Evolutionary conservation across 2,888 invertebrate species (phyloP), one percentile per base, ranked within the genome.

Genomic region (Brachyopa scutellaris): DNA sequence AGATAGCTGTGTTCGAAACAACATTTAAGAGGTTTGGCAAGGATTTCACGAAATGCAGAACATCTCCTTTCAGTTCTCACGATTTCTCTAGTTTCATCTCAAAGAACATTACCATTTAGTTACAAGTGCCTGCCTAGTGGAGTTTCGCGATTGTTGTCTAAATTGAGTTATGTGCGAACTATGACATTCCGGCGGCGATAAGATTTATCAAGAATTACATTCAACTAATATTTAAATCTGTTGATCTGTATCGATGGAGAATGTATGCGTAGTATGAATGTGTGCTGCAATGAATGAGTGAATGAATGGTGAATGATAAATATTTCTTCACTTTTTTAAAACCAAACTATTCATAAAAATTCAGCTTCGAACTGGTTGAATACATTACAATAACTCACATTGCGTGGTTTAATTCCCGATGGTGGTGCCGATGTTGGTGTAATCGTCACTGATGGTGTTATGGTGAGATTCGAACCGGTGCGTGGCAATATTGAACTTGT

Each of bases 391-490:
- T 88, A 89, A 89, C 90, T 90, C 90, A 90, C 91, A 90, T 91
- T 90, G 88, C 91, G 90, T 88, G 89, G 88, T 88, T 90, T 91
- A 85, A 89, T 86, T 87, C 90, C 90, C 85, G 89, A 89, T 36
- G 93, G 92, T 78, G 94, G 95, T 62, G 94, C 94, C 19, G 94
- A 94, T 40, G 95, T 95, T 8, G 95, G 95, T 4, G 95, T 95
- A 87, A 95, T 95, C 78, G 95, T 95, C 85, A 95, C 95, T 36
- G 94, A 94, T 0, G 95, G 95, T 13, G 93, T 93, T 88, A 93
- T 93, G 67, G 91, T 91, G 87, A 91, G 90, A 88, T 91, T 91
- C 86, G 91, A 89, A 86, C 91, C 90, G 17, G 91, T 89, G 33
- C 91, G 87, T 53, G 90, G 87, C 83, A 88, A 88, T 84, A 89